Conservation (phyloP, 2,797 vertebrate species). For the Parauchenoglanis punctatus region DNA sequence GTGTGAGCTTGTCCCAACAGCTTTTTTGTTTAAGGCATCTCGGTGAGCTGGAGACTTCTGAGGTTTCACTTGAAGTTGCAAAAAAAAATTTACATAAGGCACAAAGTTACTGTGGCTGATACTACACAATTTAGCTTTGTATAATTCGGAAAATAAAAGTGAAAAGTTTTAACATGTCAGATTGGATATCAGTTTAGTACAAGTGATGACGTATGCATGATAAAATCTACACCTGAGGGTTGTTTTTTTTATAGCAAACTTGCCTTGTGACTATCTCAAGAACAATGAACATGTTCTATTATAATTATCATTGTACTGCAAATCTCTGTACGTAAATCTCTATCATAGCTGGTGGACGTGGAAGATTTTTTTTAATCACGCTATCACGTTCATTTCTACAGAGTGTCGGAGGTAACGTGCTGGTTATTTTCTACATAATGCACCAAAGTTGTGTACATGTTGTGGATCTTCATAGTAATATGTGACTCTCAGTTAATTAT, state of each 20-base stretch:
- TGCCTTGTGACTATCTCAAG: background rate
- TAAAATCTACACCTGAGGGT: background rate
- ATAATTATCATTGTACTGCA: background rate
- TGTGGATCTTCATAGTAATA: background rate
- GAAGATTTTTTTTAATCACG: background rate
- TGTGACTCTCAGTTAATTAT: background rate
- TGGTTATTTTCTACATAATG: background rate
- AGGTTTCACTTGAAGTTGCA: conserved; percentile 66
- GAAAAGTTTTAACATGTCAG: background rate
- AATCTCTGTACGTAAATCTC: background rate
- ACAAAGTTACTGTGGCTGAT: background rate
- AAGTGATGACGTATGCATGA: background rate
- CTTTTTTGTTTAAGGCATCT: conserved; percentile 64
- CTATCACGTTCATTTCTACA: background rate
- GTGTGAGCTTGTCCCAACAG: conserved; percentile 69
- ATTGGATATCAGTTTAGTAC: background rate
- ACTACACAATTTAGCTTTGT: background rate
- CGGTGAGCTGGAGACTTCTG: conserved; percentile 61
- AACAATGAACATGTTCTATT: background rate
- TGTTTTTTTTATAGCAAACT: background rate
- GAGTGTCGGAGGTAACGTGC: background rate
- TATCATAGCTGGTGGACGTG: too few relatives aligned
- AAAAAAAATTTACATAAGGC: conserved; percentile 42
- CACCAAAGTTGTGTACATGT: background rate
- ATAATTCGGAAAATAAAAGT: background rate